These are phyloP conservation scores for Bagarius yarrelli DNA, from an alignment of 2,113 vertebrate species.

Conservation along the genomic window DNA sequence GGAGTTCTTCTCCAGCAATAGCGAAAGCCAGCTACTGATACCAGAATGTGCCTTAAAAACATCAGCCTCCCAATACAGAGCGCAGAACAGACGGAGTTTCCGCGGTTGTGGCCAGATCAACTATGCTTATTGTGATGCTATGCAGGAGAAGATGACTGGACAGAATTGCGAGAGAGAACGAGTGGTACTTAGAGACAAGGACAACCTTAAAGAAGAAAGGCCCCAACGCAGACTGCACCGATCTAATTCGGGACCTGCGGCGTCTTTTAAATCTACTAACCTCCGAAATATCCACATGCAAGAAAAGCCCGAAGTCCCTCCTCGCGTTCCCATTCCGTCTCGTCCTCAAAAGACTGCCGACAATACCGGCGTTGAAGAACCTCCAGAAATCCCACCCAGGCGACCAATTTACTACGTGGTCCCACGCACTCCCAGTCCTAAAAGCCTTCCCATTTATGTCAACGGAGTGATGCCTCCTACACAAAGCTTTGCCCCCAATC, in stretches of 20 bases:
- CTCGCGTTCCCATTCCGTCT: conserved; percentile 84
- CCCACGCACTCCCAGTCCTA: conserved; percentile 90
- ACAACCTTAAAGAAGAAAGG: conserved; percentile 61
- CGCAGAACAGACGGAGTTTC: conserved; percentile 73
- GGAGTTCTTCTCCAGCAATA: conserved; percentile 85
- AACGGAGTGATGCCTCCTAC: conserved; percentile 97
- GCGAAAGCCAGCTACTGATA: conserved; percentile 78
- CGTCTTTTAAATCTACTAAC: conserved; percentile 74
- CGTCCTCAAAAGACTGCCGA: conserved; percentile 70
- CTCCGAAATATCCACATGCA: conserved; percentile 62
- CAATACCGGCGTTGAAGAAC: conserved; percentile 81
- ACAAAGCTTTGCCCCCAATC: conserved; percentile 96
- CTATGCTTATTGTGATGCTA: conserved; percentile 81
- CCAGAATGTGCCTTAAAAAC: conserved; percentile 69
- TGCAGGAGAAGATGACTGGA: conserved; percentile 56
- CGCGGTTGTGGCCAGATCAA: conserved; percentile 85
- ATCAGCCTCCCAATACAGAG: conserved; percentile 64
- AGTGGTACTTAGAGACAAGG: conserved; percentile 6
- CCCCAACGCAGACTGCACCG: conserved; percentile 70
- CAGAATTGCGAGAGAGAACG: conserved; percentile 39
- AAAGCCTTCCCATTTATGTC: conserved; percentile 89
- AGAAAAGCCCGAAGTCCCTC: conserved; percentile 87
- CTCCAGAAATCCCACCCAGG: conserved; percentile 88
- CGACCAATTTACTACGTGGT: conserved; percentile 81
- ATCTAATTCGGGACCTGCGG: conserved; percentile 80